Evolutionary conservation across 1,140 invertebrate species (phyloP), one percentile per base, ranked within the genome.

Genomic region (Nebria ingens): DNA sequence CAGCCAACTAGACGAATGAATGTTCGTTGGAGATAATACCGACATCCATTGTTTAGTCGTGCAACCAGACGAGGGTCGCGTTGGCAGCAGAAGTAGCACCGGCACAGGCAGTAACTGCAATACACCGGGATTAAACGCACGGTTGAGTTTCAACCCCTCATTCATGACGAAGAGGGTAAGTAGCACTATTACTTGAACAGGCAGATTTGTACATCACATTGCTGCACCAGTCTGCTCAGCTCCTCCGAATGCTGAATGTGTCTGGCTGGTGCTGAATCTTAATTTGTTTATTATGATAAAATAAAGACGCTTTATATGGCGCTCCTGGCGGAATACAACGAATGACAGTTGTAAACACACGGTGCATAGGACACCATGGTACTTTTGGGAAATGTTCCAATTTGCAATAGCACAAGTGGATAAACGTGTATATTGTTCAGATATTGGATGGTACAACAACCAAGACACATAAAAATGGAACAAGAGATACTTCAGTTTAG

Each of bases 241-340:
- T n/a, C n/a, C n/a, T n/a, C n/a, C n/a, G n/a, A n/a, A n/a, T n/a
- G n/a, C n/a, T n/a, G n/a, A n/a, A n/a, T n/a, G n/a, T n/a, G n/a
- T n/a, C n/a, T n/a, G n/a, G n/a, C 9, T 45, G 40, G 40, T 12
- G 15, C 40, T 11, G 40, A 45, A 45, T 45, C 40, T 45, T 45
- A 45, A 45, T 45, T 45, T 45, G 40, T 45, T 45, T 45, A 45
- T 45, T 45, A 45, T 45, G 40, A 45, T 45, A 45, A 45, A 45
- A 45, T 45, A 17, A 17, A 45, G 40, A 45, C 15, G 40, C 17
- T 45, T 12, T 17, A 17, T 45, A 17, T 45, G 40, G 17, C 40
- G 40, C 17, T 45, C 9, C 15, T 17, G 40, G 9, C 17, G 3
- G 17, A 3, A 45, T 3, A 45, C 40, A 17, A 34, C 9, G 9